Conservation (phyloP, 2,797 vertebrate genomes). For the Basileuterus tristriatus region DNA sequence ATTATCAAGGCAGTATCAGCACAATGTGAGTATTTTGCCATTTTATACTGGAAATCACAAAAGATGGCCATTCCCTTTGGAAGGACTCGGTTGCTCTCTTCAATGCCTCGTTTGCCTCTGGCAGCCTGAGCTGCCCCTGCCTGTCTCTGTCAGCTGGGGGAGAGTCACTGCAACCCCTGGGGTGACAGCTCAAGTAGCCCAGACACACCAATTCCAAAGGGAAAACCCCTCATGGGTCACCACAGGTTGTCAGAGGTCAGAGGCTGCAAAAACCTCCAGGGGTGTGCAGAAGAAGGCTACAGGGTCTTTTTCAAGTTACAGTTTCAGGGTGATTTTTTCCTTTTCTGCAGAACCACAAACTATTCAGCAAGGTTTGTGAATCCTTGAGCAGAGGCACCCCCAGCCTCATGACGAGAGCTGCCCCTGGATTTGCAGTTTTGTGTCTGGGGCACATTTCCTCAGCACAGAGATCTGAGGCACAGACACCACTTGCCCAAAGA, state of each 20-base stretch:
- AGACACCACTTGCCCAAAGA: neutral
- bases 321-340: neutral
- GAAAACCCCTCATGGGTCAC: accelerated
- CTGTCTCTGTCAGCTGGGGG: neutral
- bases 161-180: accelerated
- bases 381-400: neutral
- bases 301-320: neutral
- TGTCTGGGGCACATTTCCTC: neutral
- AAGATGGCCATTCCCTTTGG: neutral
- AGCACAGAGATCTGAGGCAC: accelerated
- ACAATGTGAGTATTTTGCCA: neutral
- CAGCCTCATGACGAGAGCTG: neutral
- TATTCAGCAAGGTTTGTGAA: neutral
- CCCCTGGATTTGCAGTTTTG: neutral
- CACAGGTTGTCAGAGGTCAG: neutral
- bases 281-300: neutral
- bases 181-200: accelerated
- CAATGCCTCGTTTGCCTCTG: neutral
- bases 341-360: neutral
- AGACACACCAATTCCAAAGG: neutral
- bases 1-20: neutral
- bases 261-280: accelerated
- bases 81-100: neutral
- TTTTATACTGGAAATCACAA: neutral
- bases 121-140: neutral